phyloP scores from a whole-genome alignment of 2,888 invertebrate genomes.

The Clusia tigrina region DNA sequence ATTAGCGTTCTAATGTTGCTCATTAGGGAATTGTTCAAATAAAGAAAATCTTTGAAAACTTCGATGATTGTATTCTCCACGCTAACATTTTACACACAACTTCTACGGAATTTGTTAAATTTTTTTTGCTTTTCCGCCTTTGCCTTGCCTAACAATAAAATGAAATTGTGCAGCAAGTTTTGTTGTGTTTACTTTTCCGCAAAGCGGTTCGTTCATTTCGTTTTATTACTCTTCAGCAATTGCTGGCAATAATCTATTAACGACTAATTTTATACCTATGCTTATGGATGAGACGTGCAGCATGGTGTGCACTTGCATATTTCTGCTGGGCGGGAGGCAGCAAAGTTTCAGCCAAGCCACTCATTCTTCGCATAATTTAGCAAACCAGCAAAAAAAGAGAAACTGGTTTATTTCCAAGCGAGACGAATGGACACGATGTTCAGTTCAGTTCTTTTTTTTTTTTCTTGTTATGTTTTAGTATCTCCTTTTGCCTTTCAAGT shows the following conservation, averaged over 20 bases:
- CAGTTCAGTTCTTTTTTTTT: background rate
- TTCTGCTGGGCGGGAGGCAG: constrained; percentile 1
- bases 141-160: background rate
- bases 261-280: constrained; percentile 23
- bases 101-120: too few relatives aligned
- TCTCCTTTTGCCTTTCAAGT: background rate
- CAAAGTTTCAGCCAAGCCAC: background rate
- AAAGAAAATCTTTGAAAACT: too few relatives aligned
- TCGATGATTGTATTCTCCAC: too few relatives aligned
- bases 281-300: constrained; percentile 28
- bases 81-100: too few relatives aligned
- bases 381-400: background rate
- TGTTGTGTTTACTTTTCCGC: background rate
- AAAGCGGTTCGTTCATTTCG: background rate
- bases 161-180: constrained; percentile 4
- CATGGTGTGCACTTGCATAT: background rate
- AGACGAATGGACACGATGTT: background rate
- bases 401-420: constrained; percentile 3
- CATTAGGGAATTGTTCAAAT: too few relatives aligned
- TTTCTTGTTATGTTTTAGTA: background rate
- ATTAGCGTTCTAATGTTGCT: too few relatives aligned
- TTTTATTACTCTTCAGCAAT: background rate
- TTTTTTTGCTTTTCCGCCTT: too few relatives aligned
- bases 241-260: background rate
- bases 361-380: background rate